Base-by-base conservation (phyloP, 2,113 vertebrate genomes). In the Rhinogobius similis region DNA sequence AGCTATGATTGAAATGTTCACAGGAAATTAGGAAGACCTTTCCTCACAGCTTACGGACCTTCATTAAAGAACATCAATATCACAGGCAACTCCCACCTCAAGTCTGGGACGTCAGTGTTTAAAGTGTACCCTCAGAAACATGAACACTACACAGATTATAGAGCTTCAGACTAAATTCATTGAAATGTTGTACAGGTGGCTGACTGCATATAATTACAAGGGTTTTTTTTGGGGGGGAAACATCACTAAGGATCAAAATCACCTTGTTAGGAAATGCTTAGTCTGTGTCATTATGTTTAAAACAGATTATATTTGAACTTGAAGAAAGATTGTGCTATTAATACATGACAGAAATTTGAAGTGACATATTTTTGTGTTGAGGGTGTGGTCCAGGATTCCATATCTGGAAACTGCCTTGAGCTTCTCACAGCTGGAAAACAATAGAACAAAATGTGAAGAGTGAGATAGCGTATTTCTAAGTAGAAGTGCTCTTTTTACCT, bases 1-100 rank as follows among this genome's bases (percentile, higher is more conserved):
- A 87, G 82, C 83, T 89, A 55, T 69, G 52, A 64, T 80, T 16
- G n/a, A 7, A 10, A 67, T 7, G 9, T 72, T 53, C 68, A 52
- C 80, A 70, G 63, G 32, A 79, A 71, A 79, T 16, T 48, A 61
- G 61, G 41, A 75, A 62, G 27, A 58, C 61, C 39, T 43, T 39
- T 70, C 62, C 26, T 63, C 46, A 46, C 73, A 14, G 56, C 44
- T 52, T 46, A 18, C 6, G 44, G 16, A 58, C 13, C 48, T 53
- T 68, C 27, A 65, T 21, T 58, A 58, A 29, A 24, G 23, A 55
- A 13, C 52, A 55, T 55, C 52, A 12, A 24, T 12, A 26, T 55
- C 52, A 55, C 23, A 21, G 46, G 46, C 52, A 26, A 11, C 52
- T 26, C 52, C 52, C 13, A 12, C 23, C 5, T 10, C 7, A 24